Evolutionary conservation across 2,888 invertebrate species (phyloP), one percentile per base, ranked within the genome.

Genomic region (Agapostemon virescens): DNA sequence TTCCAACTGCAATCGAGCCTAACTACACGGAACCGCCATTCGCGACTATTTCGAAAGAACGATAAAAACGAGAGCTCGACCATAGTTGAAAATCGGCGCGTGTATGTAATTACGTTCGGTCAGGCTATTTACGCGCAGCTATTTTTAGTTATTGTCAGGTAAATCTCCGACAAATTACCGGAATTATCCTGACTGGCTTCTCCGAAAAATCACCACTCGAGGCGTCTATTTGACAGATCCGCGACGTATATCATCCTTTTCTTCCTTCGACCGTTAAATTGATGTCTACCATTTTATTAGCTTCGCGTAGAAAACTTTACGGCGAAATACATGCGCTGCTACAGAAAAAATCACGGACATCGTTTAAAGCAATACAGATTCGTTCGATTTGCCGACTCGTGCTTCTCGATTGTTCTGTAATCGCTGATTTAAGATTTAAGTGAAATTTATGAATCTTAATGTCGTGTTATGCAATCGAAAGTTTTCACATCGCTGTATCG

Each of bases 1-100:
- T 77, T 82, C 77, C 69, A 63, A 81, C 74, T 66, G 49, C 36
- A 58, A 74, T 66, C 71, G 68, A 66, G 71, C 73, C 69, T 52
- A 64, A 77, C 70, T 73, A 38, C 64, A 69, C 33, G 69, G 71
- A 71, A 77, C 36, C 61, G 23, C 64, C 9, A 36, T 61, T 63
- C 69, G 70, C 61, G 42, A 38, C 55, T 40, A 55, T 78, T 78
- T 82, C 75, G 75, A 67, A 78, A 82, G n/a, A 70, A 71, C 26
- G 67, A 68, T 70, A 83, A 82, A 78, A 82, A 82, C 63, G 66
- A 64, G 69, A 58, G 71, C 74, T 26, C 36, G 49, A 17, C 26
- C 26, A 66, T 20, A 23, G 17, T 36, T 66, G 26, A 42, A 66
- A 66, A 66, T 23, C 20, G 66, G 42, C 42, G 17, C 40, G 66